Evolutionary conservation across 2,888 invertebrate genomes (phyloP), one percentile per base, ranked within the genome.

Genomic region (Gortyna flavago): DNA sequence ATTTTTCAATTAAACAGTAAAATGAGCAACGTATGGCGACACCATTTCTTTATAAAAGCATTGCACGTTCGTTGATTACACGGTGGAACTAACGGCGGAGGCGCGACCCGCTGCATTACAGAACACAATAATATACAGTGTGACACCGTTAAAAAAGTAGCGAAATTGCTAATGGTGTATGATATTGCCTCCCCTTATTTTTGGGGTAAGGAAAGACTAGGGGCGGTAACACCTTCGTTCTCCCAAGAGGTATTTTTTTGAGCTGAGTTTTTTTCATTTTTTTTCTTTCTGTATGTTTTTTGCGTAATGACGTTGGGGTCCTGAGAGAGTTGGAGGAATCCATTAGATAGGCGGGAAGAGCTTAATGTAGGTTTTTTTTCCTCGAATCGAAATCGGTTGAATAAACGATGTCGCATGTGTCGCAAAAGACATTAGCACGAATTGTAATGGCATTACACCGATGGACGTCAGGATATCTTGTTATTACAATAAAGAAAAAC

Each of bases 131-230:
- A 92, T 93, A 93, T 95, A 92, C 95, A 94, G 92, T 95, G 96
- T 94, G 95, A 96, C 96, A 96, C 94, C 95, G 96, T 96, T 96
- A 97, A 97, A 96, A 96, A 97, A 96, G 95, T 95, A 95, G 92
- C 94, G 93, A 96, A 96, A 97, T 96, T 95, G 96, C 95, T 97
- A 97, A 97, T 97, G 97, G 97, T 96, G 96, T 97, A 97, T 97
- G 97, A 97, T 97, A 97, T 97, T 97, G 97, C 97, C 96, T 96
- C 96, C 96, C 96, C 94, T 94, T 90, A 93, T 93, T 94, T 93
- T 93, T 94, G 90, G 96, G 95, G 96, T 93, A 96, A 95, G 95
- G 94, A 95, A 95, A 95, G 94, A 93, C 93, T 93, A 90, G 93
- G 96, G 96, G 96, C 95, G 95, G 96, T 91, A 94, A 95, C 96